These are phyloP conservation scores for Orthosia cruda DNA, from an alignment of 2,888 invertebrate genomes.

Conservation along the genomic window DNA sequence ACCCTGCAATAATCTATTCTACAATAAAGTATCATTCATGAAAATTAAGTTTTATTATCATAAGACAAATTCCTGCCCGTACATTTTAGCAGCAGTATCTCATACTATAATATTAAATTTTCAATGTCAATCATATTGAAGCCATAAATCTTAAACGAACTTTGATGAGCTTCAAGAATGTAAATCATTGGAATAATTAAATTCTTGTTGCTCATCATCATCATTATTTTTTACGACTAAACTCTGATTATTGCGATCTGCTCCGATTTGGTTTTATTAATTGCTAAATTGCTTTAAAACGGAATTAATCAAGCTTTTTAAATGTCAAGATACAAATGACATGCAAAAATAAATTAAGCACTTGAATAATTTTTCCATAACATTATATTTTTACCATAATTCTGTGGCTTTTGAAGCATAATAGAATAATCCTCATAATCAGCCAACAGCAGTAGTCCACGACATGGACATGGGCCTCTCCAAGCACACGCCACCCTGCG, in stretches of 20 bases:
- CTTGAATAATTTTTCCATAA: neutral
- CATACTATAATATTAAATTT: neutral
- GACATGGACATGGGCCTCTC: neutral
- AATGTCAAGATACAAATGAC: neutral
- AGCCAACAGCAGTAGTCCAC: neutral
- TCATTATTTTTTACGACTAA: conserved; percentile 19
- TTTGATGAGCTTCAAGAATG: conserved; percentile 35
- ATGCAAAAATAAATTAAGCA: neutral
- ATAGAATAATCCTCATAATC: neutral
- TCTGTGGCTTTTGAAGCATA: neutral
- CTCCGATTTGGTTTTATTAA: conserved; percentile 3
- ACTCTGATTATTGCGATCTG: neutral
- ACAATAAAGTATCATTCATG: no score
- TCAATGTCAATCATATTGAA: conserved; percentile 31
- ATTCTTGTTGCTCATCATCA: conserved; percentile 7
- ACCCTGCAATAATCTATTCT: no score
- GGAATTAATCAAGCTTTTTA: neutral
- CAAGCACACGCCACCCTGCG: neutral
- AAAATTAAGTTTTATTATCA: no score
- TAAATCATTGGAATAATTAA: conserved; percentile 42
- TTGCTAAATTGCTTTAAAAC: neutral
- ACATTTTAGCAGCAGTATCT: no score
- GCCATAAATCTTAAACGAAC: conserved; percentile 35
- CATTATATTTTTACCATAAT: neutral
- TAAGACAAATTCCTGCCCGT: no score